phyloP scores from a whole-genome alignment of 2,797 vertebrate species.

The Dendrocincla tyrannina region DNA sequence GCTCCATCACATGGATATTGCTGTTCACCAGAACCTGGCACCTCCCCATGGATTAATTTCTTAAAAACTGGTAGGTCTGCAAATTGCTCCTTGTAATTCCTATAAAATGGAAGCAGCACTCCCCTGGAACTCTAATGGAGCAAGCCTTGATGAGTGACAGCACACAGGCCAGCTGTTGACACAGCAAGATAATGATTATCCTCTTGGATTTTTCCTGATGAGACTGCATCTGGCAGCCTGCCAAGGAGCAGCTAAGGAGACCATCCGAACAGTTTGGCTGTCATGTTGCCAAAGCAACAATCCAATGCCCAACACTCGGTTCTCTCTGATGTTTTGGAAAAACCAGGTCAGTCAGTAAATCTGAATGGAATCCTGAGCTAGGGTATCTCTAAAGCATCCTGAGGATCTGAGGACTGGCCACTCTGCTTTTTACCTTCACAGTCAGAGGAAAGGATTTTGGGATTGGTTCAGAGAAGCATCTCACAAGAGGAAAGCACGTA shows the following conservation, averaged over 20 bases:
- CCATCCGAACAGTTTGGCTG: not conserved
- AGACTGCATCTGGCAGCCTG: conserved; percentile 1
- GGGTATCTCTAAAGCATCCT: not conserved
- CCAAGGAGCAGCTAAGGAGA: conserved; percentile 6
- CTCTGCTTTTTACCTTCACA: not conserved
- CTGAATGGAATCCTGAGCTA: not conserved
- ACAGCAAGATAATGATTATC: conserved; percentile 52
- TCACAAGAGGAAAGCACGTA: not conserved
- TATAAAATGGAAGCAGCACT: not conserved
- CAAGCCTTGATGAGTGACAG: not conserved
- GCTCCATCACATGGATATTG: not conserved
- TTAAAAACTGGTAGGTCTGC: not conserved
- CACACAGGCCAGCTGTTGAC: conserved; percentile 29
- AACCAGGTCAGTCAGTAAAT: not conserved
- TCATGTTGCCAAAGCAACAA: not conserved
- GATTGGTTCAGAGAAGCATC: not conserved
- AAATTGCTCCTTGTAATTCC: not conserved
- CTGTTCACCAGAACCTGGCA: not conserved
- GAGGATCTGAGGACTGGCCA: not conserved
- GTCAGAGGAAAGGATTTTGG: not conserved
- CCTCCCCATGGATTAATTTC: not conserved
- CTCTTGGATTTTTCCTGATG: conserved; percentile 38
- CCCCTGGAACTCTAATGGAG: not conserved
- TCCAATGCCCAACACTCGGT: fast-evolving
- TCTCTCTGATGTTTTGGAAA: not conserved